A percentile compares a stretch with the other conserved stretches of the same genome.
Conservation (phyloP, 2,888 invertebrate genomes). For the Ernsta delagoae region DNA sequence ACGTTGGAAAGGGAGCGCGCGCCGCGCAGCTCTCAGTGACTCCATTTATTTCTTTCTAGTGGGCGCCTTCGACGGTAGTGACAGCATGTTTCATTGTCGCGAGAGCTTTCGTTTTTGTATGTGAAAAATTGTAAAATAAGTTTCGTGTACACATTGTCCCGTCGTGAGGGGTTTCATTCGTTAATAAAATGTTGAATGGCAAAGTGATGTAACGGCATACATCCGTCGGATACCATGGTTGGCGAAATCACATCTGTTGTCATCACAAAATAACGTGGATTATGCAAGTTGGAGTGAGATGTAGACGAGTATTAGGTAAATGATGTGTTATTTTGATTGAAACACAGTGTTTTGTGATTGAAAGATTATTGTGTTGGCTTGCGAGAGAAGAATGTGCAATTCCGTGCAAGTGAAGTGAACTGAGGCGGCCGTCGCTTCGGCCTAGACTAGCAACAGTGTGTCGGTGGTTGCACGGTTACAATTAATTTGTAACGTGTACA, state of each 20-base stretch:
- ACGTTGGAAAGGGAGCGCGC: constrained; percentile 53
- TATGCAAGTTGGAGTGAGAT: constrained; percentile 81
- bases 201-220: constrained; percentile 52
- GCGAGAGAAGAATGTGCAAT: constrained; percentile 42
- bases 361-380: constrained; percentile 42
- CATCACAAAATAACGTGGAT: constrained; percentile 80
- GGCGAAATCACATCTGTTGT: constrained; percentile 75
- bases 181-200: constrained; percentile 57
- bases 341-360: constrained; percentile 44
- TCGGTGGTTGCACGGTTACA: constrained; percentile 26
- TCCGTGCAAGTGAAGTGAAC: constrained; percentile 20
- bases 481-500: constrained; percentile 33
- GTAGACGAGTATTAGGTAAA: constrained; percentile 80
- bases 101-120: constrained; percentile 70
- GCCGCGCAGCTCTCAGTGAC: constrained; percentile 68
- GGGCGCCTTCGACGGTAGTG: constrained; percentile 73
- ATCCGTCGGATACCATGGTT: constrained; percentile 66
- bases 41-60: constrained; percentile 82
- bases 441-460: constrained; percentile 29
- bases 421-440: constrained; percentile 11
- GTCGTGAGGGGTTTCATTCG: constrained; percentile 55
- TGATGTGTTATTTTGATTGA: constrained; percentile 42
- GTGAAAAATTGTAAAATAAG: constrained; percentile 73
- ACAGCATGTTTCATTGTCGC: constrained; percentile 73
- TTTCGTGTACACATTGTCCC: constrained; percentile 63